Evolutionary conservation across 2,797 vertebrate genomes (phyloP).

Genomic region (Arnoldichthys spilopterus): DNA sequence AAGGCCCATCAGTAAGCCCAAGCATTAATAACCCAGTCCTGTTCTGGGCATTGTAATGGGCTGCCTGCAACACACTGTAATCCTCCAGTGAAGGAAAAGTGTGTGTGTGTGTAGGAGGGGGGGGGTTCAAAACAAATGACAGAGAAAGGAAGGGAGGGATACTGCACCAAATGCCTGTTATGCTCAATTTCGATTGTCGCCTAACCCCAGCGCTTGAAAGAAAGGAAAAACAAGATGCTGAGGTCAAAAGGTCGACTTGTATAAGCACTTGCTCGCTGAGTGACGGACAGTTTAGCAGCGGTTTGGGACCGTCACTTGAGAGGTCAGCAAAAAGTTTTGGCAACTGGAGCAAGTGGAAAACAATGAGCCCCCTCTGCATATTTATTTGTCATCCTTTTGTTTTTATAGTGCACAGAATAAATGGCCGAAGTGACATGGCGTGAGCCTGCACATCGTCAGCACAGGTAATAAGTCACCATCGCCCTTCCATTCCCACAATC

Average conservation of each 20-base stretch:
- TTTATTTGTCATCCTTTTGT: conserved; percentile 93
- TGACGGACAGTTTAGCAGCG: conserved; percentile 90
- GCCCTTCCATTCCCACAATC: conserved; percentile 86
- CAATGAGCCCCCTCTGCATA: conserved; percentile 85
- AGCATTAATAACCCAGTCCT: conserved; percentile 88
- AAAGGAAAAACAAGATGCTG: conserved; percentile 80
- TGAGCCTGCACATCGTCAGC: conserved; percentile 93
- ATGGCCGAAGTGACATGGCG: conserved; percentile 90
- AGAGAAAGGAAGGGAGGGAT: conserved; percentile 10
- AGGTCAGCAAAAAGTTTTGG: conserved; percentile 83
- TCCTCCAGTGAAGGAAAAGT: conserved; percentile 78
- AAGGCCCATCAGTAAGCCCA: conserved; percentile 86
- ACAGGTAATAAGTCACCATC: conserved; percentile 96
- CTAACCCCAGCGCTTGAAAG: conserved; percentile 77
- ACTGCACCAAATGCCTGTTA: conserved; percentile 41
- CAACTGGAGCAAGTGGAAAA: conserved; percentile 80
- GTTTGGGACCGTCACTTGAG: conserved; percentile 83
- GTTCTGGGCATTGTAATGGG: conserved; percentile 90
- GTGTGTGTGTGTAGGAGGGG: neutral
- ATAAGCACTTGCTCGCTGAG: conserved; percentile 85
- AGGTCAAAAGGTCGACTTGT: conserved; percentile 81
- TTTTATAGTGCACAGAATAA: conserved; percentile 93
- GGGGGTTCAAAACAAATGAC: conserved; percentile 40
- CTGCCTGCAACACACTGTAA: conserved; percentile 89
- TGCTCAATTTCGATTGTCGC: conserved; percentile 75